These are phyloP conservation scores for Pyrochroa serraticornis DNA, from an alignment of 2,888 invertebrate genomes.

Conservation along the genomic window DNA sequence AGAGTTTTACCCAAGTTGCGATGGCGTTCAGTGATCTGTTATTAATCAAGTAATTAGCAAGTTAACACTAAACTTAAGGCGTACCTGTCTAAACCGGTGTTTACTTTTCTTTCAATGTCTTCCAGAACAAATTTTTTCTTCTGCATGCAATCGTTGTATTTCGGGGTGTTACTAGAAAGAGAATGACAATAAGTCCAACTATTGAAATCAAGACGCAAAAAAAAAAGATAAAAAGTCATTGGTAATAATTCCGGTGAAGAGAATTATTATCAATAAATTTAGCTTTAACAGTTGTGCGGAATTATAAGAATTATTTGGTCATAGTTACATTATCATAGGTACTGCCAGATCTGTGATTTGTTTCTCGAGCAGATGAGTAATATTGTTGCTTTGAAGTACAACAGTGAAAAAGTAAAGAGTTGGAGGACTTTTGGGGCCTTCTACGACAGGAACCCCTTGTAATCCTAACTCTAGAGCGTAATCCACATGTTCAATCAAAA, in stretches of 20 bases:
- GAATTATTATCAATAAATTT: conserved; percentile 1
- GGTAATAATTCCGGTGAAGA: not conserved
- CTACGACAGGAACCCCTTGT: conserved; percentile 86
- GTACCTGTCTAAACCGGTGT: conserved; percentile 77
- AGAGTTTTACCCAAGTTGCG: conserved; percentile 88
- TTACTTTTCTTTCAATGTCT: conserved; percentile 90
- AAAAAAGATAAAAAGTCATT: no score
- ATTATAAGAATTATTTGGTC: no score
- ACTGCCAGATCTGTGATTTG: conserved; percentile 88
- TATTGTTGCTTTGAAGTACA: conserved; percentile 91
- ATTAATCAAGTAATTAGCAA: conserved; percentile 4
- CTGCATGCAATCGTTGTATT: conserved; percentile 86
- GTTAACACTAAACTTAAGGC: not conserved
- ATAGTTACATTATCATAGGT: conserved; percentile 81
- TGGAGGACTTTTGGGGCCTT: conserved; percentile 78
- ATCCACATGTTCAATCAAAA: conserved; percentile 92
- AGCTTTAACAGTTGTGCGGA: not conserved
- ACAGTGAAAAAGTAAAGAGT: conserved; percentile 93
- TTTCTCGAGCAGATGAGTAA: conserved; percentile 91
- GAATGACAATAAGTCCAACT: conserved; percentile 15
- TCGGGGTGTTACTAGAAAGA: conserved; percentile 76
- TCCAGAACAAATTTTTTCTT: conserved; percentile 86
- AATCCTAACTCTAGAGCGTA: conserved; percentile 94
- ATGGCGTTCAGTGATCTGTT: conserved; percentile 80
- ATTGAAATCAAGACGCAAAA: not conserved